These are phyloP conservation scores for Apostichopus californicus DNA, from an alignment of 35 echinoderm and acorn worm species.

Conservation along the genomic window DNA sequence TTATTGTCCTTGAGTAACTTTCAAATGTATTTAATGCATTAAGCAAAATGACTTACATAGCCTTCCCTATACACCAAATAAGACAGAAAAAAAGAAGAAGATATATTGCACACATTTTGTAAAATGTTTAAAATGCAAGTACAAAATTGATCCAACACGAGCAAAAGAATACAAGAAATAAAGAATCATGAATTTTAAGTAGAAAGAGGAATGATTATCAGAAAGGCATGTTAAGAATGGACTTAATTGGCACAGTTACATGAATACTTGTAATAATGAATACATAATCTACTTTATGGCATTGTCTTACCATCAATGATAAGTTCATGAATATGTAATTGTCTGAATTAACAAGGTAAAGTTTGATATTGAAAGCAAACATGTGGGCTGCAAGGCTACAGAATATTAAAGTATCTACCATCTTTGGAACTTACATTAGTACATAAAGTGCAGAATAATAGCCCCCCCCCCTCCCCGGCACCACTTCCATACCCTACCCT, in stretches of 20 bases:
- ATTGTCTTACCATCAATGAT: too few relatives aligned
- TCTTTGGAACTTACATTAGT: too few relatives aligned
- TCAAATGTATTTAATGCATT: background rate
- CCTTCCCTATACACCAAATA: background rate
- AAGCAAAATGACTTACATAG: background rate
- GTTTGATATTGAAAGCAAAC: too few relatives aligned
- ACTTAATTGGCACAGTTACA: background rate
- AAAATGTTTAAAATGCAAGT: conserved; percentile 12
- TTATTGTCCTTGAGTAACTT: background rate
- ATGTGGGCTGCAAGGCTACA: too few relatives aligned
- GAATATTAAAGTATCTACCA: too few relatives aligned
- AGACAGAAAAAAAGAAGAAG: background rate
- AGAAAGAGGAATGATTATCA: background rate
- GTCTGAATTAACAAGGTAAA: too few relatives aligned
- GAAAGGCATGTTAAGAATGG: background rate
- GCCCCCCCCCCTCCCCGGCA: too few relatives aligned
- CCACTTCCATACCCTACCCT: too few relatives aligned
- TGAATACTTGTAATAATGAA: too few relatives aligned
- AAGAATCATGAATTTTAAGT: background rate
- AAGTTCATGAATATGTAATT: too few relatives aligned
- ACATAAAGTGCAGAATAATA: too few relatives aligned
- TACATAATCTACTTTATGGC: too few relatives aligned
- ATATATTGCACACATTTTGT: conserved; percentile 15
- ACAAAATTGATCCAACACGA: background rate
- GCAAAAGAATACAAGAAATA: background rate